Conservation (phyloP, 2,888 invertebrate genomes). For the Lamproptera curius region DNA sequence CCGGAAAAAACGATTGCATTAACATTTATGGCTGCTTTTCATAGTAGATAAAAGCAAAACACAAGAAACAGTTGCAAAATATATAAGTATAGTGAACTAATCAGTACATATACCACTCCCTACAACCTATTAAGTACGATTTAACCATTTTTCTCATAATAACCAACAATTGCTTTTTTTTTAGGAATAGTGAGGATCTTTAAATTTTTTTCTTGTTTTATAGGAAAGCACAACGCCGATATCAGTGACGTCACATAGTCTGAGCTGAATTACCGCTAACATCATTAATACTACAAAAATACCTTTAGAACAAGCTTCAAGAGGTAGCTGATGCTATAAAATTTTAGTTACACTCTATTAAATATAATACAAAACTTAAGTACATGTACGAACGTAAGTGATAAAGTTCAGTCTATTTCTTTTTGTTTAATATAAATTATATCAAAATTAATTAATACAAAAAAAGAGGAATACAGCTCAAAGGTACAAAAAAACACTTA, state of each 20-base stretch:
- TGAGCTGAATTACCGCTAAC: constrained; percentile 42
- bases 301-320: constrained; percentile 62
- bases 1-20: constrained; percentile 45
- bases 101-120: constrained; percentile 33
- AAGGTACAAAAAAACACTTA: constrained; percentile 30
- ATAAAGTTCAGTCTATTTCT: constrained; percentile 10
- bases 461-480: constrained; percentile 28
- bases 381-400: constrained; percentile 34
- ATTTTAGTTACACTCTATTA: constrained; percentile 42
- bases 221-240: constrained; percentile 45
- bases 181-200: constrained; percentile 57
- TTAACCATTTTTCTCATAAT: constrained; percentile 38
- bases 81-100: constrained; percentile 51
- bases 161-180: constrained; percentile 42
- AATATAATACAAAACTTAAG: constrained; percentile 53
- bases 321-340: constrained; percentile 58
- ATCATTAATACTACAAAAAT: constrained; percentile 66
- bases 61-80: constrained; percentile 61
- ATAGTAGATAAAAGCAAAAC: constrained; percentile 43
- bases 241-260: constrained; percentile 41
- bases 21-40: constrained; percentile 61
- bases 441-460: constrained; percentile 19
- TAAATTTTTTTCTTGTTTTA: constrained; percentile 39
- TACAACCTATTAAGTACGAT: constrained; percentile 55
- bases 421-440: constrained; percentile 11